Percentiles rank a stretch among this genome's conserved stretches.
Evolutionary conservation across 64 coral and sea anemone genomes (phyloP).

Genomic region (Montipora foliosa): DNA sequence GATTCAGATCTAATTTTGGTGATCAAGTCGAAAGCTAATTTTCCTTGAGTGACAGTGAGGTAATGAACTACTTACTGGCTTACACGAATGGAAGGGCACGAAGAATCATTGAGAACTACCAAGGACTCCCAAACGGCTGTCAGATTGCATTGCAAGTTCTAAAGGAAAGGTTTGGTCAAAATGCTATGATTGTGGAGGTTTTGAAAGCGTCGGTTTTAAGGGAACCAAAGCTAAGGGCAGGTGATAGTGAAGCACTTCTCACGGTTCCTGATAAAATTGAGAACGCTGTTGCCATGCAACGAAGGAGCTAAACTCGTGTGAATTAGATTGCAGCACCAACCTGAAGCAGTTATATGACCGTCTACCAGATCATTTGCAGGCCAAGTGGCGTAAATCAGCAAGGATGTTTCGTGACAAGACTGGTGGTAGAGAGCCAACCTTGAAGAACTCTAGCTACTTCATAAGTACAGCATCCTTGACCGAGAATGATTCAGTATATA

Average conservation of each 20-base stretch:
- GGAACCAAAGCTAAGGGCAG: no score
- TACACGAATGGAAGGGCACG: not conserved
- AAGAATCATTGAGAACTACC: slow-evolving; percentile 42
- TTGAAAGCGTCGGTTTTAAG: no score
- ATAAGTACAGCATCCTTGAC: slow-evolving; percentile 38
- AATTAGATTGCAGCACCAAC: slow-evolving; percentile 57
- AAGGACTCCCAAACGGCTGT: slow-evolving; percentile 65
- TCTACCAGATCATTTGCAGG: no score
- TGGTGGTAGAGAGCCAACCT: slow-evolving; percentile 19
- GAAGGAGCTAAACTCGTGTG: slow-evolving; percentile 43
- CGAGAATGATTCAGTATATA: slow-evolving; percentile 66
- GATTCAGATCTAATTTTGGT: slow-evolving; percentile 52
- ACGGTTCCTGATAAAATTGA: not conserved
- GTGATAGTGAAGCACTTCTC: no score
- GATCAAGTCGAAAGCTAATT: slow-evolving; percentile 63
- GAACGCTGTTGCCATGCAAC: slow-evolving; percentile 14
- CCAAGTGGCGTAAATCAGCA: no score
- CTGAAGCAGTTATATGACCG: no score
- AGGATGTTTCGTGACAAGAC: not conserved
- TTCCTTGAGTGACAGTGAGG: no score
- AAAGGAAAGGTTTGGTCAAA: no score
- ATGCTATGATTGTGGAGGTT: no score
- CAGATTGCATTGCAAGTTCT: not conserved
- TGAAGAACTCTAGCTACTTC: not conserved
- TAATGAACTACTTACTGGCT: no score